Evolutionary conservation across 2,888 invertebrate species (phyloP), one percentile per base, ranked within the genome.

Genomic region (Tenthredo livida): DNA sequence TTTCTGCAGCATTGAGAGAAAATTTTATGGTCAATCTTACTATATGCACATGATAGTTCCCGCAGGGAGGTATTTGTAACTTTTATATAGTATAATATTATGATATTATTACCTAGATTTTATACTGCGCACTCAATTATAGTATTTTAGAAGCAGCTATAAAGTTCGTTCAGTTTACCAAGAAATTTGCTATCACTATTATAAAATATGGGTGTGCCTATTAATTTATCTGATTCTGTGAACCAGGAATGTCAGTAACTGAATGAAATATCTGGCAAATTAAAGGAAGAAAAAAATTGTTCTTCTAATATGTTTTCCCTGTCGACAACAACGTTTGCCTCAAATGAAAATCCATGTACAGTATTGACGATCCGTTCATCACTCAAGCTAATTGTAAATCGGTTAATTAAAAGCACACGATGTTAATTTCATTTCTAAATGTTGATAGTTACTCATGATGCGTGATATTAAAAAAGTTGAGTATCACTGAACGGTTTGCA

Each of bases 401-500:
- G 10, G 25, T 61, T 12, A 61, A 61, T 61, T 29, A 4, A 12
- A 61, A 21, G 21, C 2, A 61, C 25, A 61, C 9, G 25, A 61
- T 1, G 25, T 4, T 54, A n/a, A 54, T 54, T 7, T n/a, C 0
- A 17, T 54, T 7, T 7, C n/a, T 33, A 12, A 67, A 67, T 21
- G 10, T 12, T 33, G 15, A 6, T 17, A 33, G 33, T 33, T 67
- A 67, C 12, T 25, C 21, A 61, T 61, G 12, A 25, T 29, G 1
- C 33, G 33, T 33, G 33, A 7, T 17, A 67, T 67, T 67, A 6
- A 12, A 67, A 61, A 43, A 43, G 72, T 73, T 73, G 72, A 73
- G 72, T 43, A 73, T 43, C 72, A 73, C 72, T 43, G 43, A 6
- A 67, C 12, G 72, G 43, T 73, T 73, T 43, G 43, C 72, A 9